Percentiles rank a stretch among this genome's conserved stretches.
Conservation (phyloP, 2,888 invertebrate genomes). For the Epistrophe eligans region DNA sequence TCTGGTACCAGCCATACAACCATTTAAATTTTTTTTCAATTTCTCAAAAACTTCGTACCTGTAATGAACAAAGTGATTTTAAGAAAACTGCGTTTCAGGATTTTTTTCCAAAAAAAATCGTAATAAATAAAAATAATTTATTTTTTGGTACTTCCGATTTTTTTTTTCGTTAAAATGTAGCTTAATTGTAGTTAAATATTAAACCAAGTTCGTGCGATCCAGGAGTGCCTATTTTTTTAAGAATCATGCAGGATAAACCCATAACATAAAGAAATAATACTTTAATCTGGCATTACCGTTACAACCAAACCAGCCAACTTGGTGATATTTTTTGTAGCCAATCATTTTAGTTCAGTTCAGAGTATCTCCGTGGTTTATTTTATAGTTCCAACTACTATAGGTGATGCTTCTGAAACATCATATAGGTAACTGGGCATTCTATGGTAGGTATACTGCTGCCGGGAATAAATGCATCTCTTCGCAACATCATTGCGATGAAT, state of each 20-base stretch:
- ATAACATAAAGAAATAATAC: background rate
- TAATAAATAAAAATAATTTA: too few relatives aligned
- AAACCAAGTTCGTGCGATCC: too few relatives aligned
- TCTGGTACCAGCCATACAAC: too few relatives aligned
- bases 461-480: constrained; percentile 30
- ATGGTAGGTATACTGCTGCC: background rate
- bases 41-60: too few relatives aligned
- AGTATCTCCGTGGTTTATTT: constrained; percentile 33
- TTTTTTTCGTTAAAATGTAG: too few relatives aligned
- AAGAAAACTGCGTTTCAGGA: too few relatives aligned
- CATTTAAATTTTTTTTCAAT: too few relatives aligned
- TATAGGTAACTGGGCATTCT: background rate
- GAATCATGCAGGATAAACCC: background rate
- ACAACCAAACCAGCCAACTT: background rate
- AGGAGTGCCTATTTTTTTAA: too few relatives aligned
- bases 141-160: too few relatives aligned
- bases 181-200: too few relatives aligned
- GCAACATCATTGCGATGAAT: constrained; percentile 48
- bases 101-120: too few relatives aligned
- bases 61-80: too few relatives aligned
- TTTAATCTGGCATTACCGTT: constrained; percentile 19
- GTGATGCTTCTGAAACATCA: constrained; percentile 8
- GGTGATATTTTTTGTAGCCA: constrained; percentile 45
- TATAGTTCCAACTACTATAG: background rate
- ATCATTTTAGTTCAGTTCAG: constrained; percentile 64